Percentiles rank a stretch among this genome's conserved stretches.
Evolutionary conservation across 2,797 vertebrate species (phyloP).

Genomic region (Pantherophis vulpinus): DNA sequence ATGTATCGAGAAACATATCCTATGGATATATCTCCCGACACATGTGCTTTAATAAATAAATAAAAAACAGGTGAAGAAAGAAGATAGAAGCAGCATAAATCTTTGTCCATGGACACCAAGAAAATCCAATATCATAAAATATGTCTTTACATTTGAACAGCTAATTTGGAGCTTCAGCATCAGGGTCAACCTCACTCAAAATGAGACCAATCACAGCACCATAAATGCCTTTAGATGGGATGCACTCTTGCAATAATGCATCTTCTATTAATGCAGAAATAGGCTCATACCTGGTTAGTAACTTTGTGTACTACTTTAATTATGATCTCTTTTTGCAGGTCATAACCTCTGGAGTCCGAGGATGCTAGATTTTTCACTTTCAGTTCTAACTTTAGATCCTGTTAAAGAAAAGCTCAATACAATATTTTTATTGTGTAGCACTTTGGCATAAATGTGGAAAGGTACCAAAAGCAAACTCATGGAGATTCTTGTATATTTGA

Average conservation of each 20-base stretch:
- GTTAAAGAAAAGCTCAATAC: slow-evolving; percentile 15
- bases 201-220: neutral
- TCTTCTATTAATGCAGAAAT: neutral
- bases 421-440: neutral
- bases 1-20: slow-evolving; percentile 17
- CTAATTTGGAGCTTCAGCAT: neutral
- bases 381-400: slow-evolving; percentile 83
- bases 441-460: neutral
- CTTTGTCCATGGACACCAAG: neutral
- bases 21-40: slow-evolving; percentile 51
- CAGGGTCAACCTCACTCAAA: too few relatives aligned
- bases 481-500: neutral
- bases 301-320: slow-evolving; percentile 75
- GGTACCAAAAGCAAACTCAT: neutral
- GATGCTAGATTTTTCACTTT: slow-evolving; percentile 88
- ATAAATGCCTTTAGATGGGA: neutral
- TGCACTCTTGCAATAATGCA: neutral
- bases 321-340: slow-evolving; percentile 83
- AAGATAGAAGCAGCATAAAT: neutral
- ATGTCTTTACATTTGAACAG: neutral
- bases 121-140: neutral
- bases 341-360: slow-evolving; percentile 83
- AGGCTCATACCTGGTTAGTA: slow-evolving; percentile 74
- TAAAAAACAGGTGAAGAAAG: slow-evolving; percentile 39
- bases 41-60: slow-evolving; percentile 58